phyloP scores from a whole-genome alignment of 2,888 invertebrate species.

The Hyposoter didymator region DNA sequence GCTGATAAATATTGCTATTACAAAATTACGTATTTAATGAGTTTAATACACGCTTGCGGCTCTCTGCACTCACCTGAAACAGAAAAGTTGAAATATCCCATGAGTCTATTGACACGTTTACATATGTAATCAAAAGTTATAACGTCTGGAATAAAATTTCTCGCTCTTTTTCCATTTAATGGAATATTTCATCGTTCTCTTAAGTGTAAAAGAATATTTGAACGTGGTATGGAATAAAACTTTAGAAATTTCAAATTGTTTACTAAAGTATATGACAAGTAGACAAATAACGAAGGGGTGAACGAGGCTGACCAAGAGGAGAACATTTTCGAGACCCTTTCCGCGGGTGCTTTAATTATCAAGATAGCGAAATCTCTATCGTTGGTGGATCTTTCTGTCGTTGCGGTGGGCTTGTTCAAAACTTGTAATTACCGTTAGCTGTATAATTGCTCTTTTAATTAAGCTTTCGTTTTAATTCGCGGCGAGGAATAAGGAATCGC shows the following conservation, averaged over 20 bases:
- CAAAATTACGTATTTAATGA: background rate
- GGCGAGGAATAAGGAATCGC: conserved; percentile 49
- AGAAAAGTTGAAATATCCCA: background rate
- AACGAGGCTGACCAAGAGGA: background rate
- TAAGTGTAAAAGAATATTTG: background rate
- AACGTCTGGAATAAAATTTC: background rate
- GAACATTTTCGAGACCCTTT: conserved; percentile 5
- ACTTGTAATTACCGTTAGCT: conserved; percentile 50
- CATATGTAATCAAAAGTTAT: background rate
- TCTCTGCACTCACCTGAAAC: conserved; percentile 37
- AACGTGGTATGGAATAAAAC: background rate
- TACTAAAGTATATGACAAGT: background rate
- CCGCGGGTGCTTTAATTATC: conserved; percentile 27
- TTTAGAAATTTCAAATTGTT: background rate
- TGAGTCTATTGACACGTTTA: background rate
- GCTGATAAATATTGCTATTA: background rate
- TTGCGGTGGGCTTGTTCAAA: conserved; percentile 30
- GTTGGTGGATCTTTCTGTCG: conserved; percentile 28
- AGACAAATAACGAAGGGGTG: background rate
- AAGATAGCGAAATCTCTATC: conserved; percentile 39
- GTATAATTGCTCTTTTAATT: conserved; percentile 66
- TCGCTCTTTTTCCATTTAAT: background rate
- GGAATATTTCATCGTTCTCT: background rate
- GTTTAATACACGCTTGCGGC: background rate
- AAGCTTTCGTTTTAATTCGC: conserved; percentile 62